Evolutionary conservation across 2,888 invertebrate genomes (phyloP).

Genomic region (Melanophora roralis): DNA sequence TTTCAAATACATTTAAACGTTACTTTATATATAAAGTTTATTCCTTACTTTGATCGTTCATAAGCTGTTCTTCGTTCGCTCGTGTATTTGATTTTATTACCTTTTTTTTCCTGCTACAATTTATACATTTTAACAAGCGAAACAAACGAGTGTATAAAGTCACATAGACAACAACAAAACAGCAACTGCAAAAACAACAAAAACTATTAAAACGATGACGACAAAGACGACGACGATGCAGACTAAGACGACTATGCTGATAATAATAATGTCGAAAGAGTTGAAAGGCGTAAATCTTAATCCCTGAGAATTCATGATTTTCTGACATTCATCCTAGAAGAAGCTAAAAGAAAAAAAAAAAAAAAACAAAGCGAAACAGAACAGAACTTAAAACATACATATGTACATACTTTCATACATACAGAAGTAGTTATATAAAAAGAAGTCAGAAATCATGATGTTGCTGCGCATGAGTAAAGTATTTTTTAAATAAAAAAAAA

Average conservation of each 20-base stretch:
- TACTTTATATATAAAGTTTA: too few relatives aligned
- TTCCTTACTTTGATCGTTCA: slow-evolving; percentile 38
- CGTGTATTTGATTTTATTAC: slow-evolving; percentile 30
- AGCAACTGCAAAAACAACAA: too few relatives aligned
- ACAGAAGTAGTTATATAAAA: slow-evolving; percentile 1
- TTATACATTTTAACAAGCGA: slow-evolving; percentile 21
- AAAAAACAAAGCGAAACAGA: not conserved
- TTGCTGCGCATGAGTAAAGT: slow-evolving; percentile 52
- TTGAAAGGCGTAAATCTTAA: slow-evolving; percentile 63
- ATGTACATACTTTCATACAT: not conserved
- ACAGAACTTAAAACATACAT: too few relatives aligned
- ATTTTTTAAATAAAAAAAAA: slow-evolving; percentile 42
- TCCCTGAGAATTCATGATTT: slow-evolving; percentile 63
- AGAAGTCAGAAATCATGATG: slow-evolving; percentile 31
- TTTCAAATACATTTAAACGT: slow-evolving; percentile 36
- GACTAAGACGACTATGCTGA: slow-evolving; percentile 44
- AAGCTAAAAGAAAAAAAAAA: slow-evolving; percentile 29
- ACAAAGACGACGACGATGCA: slow-evolving; percentile 1
- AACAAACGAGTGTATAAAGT: not conserved
- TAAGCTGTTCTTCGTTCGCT: slow-evolving; percentile 7
- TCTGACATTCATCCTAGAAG: slow-evolving; percentile 59
- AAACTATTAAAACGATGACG: not conserved
- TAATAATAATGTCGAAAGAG: slow-evolving; percentile 62
- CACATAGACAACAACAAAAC: slow-evolving; percentile 28
- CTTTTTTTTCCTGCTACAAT: slow-evolving; percentile 26